Evolutionary conservation across 2,113 vertebrate species (phyloP).

Genomic region (Psephotus haematonotus): DNA sequence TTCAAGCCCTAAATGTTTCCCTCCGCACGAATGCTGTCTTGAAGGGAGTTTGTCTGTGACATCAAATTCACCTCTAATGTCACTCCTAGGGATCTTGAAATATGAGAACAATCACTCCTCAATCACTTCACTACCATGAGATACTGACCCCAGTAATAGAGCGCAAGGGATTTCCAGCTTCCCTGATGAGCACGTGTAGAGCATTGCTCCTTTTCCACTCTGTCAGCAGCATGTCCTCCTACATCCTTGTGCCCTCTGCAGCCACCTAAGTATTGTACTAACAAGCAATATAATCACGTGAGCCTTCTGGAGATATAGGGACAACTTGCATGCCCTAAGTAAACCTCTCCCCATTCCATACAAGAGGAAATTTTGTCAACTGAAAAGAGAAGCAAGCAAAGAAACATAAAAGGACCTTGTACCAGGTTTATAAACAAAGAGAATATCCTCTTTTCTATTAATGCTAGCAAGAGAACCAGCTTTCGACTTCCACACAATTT

Average conservation of each 20-base stretch:
- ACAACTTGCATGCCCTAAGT: neutral
- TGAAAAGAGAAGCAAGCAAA: neutral
- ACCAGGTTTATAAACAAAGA: neutral
- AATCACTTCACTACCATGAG: neutral
- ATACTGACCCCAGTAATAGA: neutral
- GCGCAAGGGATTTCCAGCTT: neutral
- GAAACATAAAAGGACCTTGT: neutral
- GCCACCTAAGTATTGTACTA: neutral
- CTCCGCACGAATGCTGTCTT: neutral
- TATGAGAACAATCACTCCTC: neutral
- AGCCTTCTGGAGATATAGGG: neutral
- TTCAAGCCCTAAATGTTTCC: neutral
- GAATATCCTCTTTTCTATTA: neutral
- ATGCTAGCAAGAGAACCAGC: neutral
- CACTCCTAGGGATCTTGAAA: neutral
- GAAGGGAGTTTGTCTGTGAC: neutral
- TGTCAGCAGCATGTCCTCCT: neutral
- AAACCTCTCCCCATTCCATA: neutral
- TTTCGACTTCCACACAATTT: accelerated
- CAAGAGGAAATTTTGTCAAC: neutral
- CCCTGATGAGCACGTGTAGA: neutral
- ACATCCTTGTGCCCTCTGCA: accelerated
- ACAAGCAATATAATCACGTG: neutral
- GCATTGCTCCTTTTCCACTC: neutral
- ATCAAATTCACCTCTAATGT: neutral